phyloP scores from a whole-genome alignment of 2,888 invertebrate genomes.

The Agriopis aurantiaria region DNA sequence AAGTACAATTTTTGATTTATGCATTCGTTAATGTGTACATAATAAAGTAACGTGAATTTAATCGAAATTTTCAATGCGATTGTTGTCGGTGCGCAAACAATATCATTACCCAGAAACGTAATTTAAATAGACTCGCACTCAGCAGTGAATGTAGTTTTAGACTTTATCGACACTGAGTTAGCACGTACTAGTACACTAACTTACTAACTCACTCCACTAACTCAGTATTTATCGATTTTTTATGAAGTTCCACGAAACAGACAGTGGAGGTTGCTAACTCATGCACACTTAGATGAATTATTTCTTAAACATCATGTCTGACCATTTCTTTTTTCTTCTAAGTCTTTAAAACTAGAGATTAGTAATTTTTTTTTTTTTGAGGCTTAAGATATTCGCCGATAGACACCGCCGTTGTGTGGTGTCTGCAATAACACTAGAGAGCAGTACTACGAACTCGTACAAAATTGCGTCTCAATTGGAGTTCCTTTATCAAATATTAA shows the following conservation, averaged over 20 bases:
- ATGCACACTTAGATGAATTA: too few relatives aligned
- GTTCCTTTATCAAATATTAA: slow-evolving; percentile 79
- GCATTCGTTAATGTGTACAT: slow-evolving; percentile 20
- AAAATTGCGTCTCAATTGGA: slow-evolving; percentile 70
- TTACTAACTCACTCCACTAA: too few relatives aligned
- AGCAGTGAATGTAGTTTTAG: slow-evolving; percentile 53
- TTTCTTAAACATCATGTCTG: too few relatives aligned
- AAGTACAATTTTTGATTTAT: slow-evolving; percentile 24
- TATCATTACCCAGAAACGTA: slow-evolving; percentile 51
- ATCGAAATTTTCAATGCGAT: slow-evolving; percentile 38
- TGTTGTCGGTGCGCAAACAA: slow-evolving; percentile 43
- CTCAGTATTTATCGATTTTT: not conserved
- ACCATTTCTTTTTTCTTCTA: not conserved
- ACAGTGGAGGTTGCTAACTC: too few relatives aligned
- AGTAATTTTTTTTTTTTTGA: not conserved
- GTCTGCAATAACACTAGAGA: slow-evolving; percentile 13
- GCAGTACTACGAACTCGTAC: slow-evolving; percentile 51
- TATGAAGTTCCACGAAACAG: not conserved
- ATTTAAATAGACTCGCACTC: slow-evolving; percentile 61
- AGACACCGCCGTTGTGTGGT: not conserved
- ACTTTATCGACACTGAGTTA: slow-evolving; percentile 8
- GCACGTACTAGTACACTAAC: too few relatives aligned
- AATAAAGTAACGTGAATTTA: slow-evolving; percentile 25
- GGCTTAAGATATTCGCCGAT: not conserved
- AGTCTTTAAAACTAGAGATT: not conserved